Percentiles rank a stretch among this genome's conserved stretches.
Evolutionary conservation across 2,888 invertebrate genomes (phyloP).

Genomic region (Griposia aprilina): DNA sequence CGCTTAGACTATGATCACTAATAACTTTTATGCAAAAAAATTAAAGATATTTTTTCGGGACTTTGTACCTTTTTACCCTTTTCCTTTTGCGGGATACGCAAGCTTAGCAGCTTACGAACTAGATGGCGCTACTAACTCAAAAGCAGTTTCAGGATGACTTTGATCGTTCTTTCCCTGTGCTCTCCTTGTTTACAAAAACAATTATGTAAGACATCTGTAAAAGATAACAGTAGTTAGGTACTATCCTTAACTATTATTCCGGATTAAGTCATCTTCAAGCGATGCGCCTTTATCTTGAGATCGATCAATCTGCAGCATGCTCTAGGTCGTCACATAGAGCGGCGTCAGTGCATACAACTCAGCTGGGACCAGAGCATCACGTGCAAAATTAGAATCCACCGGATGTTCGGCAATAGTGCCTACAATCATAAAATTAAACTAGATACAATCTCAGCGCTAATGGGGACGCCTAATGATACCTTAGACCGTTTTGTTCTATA

Average conservation of each 20-base stretch:
- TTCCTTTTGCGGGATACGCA: too few species aligned
- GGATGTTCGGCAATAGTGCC: conserved; percentile 26
- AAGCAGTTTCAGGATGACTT: too few species aligned
- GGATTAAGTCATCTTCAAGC: not conserved
- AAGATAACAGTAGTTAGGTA: too few species aligned
- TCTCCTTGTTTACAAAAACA: not conserved
- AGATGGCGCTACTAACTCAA: too few species aligned
- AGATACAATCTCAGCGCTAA: conserved; percentile 29
- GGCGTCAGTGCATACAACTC: not conserved
- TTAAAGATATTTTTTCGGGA: too few species aligned
- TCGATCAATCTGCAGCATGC: too few species aligned
- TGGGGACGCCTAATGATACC: conserved; percentile 7
- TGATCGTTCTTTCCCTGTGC: too few species aligned
- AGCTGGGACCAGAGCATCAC: not conserved
- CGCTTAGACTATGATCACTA: too few species aligned
- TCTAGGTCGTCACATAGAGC: not conserved
- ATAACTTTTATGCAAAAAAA: too few species aligned
- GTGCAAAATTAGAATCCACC: not conserved
- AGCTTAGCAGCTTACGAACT: too few species aligned
- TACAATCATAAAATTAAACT: conserved; percentile 17
- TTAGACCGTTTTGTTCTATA: conserved; percentile 5
- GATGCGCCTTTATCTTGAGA: not conserved
- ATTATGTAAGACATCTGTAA: too few species aligned
- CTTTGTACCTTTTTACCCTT: too few species aligned
- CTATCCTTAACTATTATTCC: not conserved